Evolutionary conservation across 2,888 invertebrate genomes (phyloP), one percentile per base, ranked within the genome.

Genomic region (Chromoteleia sp.): DNA sequence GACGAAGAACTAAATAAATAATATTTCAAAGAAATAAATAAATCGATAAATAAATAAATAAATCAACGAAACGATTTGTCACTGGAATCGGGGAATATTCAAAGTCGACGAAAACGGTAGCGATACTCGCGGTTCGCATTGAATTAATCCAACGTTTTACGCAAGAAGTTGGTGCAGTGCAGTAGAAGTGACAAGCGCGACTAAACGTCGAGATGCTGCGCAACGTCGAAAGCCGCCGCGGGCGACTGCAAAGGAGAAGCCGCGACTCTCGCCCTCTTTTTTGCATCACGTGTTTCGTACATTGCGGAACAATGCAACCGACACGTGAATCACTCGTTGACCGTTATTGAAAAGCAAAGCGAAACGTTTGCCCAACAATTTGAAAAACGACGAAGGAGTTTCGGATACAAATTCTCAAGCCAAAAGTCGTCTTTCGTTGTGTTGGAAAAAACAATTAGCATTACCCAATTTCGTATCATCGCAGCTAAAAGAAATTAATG

Each of bases 291-390:
- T 79, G 79, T 79, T 67, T 73, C 73, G 58, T 59, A 33, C 50
- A 61, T 43, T 39, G 67, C 73, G 73, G 67, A 65, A 85, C 84
- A 83, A 87, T 85, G 86, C 85, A 85, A 84, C 85, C 86, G 85
- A 89, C 89, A 90, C 89, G 89, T 89, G 89, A 89, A 87, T 52
- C 74, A 29, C 43, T 61, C 30, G 33, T 54, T 70, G 61, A 41
- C 41, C 61, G 30, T 59, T 39, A 71, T 59, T 71, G 58, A 50
- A 50, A 43, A 45, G 33, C 68, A 14, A 45, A n/a, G 45, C 68
- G 5, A 43, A 68, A 25, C 56, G 21, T 52, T 52, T 29, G 52
- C n/a, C 41, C 2, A 14, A 41, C 52, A 41, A 52, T 29, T 45
- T 21, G n/a, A 8, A 33, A 30, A 5, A 12, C 15, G 15, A 54